Evolutionary conservation across 1,140 invertebrate species (phyloP), one percentile per base, ranked within the genome.

Genomic region (Cydia strobilella): DNA sequence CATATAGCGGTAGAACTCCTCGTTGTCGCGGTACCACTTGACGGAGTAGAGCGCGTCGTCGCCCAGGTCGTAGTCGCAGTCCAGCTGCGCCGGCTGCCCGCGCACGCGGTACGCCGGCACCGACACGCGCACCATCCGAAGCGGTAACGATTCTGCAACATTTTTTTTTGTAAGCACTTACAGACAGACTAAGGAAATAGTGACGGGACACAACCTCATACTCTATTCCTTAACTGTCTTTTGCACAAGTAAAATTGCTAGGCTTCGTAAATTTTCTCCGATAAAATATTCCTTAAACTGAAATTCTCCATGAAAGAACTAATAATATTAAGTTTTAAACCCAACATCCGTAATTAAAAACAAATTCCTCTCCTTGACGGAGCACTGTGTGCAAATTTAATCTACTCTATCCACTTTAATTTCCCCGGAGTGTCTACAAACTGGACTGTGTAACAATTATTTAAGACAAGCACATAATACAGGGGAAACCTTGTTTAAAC

Each of bases 11-110:
- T 97, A 98, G 91, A 98, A 97, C 88, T 97, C 97, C 85, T 96
- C 96, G 86, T 97, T 95, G 90, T 97, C 97, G 89, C 97, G 96
- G 93, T 97, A 98, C 97, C 97, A 98, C 86, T 96, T 96, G 74
- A 97, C 96, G n/a, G 96, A 95, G 89, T 97, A 97, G 2, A 98
- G 92, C 35, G 90, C 94, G 84, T 97, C 96, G 71, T 94, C 83
- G 59, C 95, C 95, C 48, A 96, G 82, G 74, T 96, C 96, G 93
- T 95, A 97, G 86, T 96, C 95, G 91, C 96, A 97, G 79, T 96
- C 94, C 51, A 97, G 93, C 78, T 95, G 93, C 9, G 96, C 96
- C 23, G 93, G 94, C 79, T 96, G 95, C 27, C 96, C 96, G 42
- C 94, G 94, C 76, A 96, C 87, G 84, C 95, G 95, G 88, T 96